Conservation (phyloP, 2,888 invertebrate species). For the Melipona bicolor region DNA sequence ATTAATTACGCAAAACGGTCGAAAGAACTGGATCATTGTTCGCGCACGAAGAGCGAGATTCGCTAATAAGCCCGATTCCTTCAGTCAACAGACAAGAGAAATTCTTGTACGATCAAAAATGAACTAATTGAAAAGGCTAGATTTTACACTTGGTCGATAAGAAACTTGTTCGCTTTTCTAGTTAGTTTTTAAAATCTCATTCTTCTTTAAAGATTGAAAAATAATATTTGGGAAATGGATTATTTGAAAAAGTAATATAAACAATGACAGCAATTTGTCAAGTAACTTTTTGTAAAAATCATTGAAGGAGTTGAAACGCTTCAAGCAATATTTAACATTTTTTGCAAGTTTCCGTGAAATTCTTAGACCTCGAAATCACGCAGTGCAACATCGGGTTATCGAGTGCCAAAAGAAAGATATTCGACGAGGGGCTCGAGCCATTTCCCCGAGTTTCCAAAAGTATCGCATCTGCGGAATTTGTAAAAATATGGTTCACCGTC, state of each 20-base stretch:
- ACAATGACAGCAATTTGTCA: background rate
- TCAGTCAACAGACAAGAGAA: background rate
- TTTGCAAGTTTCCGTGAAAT: background rate
- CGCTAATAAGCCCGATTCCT: background rate
- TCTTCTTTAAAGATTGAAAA: background rate
- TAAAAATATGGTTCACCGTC: conserved; percentile 34
- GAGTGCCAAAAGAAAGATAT: background rate
- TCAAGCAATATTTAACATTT: background rate
- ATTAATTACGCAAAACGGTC: conserved; percentile 16
- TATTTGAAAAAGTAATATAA: background rate
- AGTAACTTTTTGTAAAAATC: no score
- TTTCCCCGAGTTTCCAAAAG: background rate
- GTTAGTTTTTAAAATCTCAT: no score
- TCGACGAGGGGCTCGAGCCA: background rate
- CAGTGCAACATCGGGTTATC: background rate
- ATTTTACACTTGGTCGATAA: background rate
- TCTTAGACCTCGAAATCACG: no score
- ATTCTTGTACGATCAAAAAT: background rate
- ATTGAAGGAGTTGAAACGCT: no score
- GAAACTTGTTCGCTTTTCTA: background rate
- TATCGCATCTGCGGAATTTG: conserved; percentile 14
- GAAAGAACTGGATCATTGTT: conserved; percentile 25
- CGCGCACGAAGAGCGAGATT: background rate
- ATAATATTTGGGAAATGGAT: background rate
- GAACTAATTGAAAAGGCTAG: background rate